Evolutionary conservation across 2,888 invertebrate species (phyloP).

Genomic region (Aphrophora alni): DNA sequence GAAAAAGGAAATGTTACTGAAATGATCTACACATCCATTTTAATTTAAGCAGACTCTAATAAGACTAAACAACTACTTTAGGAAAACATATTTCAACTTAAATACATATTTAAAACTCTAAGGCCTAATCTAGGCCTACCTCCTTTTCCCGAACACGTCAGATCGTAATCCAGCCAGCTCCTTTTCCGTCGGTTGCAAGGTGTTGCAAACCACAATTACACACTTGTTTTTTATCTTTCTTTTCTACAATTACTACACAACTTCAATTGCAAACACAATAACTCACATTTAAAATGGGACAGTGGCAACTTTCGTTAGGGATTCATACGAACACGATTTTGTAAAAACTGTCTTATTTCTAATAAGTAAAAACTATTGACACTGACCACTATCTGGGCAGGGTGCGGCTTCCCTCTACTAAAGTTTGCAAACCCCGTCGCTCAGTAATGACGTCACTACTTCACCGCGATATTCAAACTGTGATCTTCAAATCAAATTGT

Average conservation of each 20-base stretch:
- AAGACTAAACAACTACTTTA: background rate
- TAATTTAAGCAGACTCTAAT: background rate
- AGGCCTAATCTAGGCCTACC: conserved; percentile 35
- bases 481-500: no score
- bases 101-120: conserved; percentile 11
- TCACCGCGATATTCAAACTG: conserved; percentile 38
- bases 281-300: conserved; percentile 44
- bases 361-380: conserved; percentile 42
- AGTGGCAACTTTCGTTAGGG: conserved; percentile 34
- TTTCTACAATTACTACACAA: conserved; percentile 23
- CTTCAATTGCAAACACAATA: conserved; percentile 26
- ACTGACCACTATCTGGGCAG: conserved; percentile 46
- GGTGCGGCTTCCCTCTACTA: conserved; percentile 54
- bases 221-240: conserved; percentile 31
- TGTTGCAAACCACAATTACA: conserved; percentile 41
- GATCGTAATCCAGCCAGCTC: conserved; percentile 47
- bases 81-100: background rate
- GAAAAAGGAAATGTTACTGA: background rate
- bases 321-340: conserved; percentile 41
- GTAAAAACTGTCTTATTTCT: conserved; percentile 39
- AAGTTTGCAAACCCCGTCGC: conserved; percentile 53
- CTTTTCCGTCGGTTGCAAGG: conserved; percentile 43
- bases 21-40: background rate
- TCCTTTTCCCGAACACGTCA: conserved; percentile 44
- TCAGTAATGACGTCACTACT: conserved; percentile 47